A percentile compares a stretch with the other conserved stretches of the same genome.
phyloP scores from a whole-genome alignment of 1,140 invertebrate genomes.

The Battus philenor region DNA sequence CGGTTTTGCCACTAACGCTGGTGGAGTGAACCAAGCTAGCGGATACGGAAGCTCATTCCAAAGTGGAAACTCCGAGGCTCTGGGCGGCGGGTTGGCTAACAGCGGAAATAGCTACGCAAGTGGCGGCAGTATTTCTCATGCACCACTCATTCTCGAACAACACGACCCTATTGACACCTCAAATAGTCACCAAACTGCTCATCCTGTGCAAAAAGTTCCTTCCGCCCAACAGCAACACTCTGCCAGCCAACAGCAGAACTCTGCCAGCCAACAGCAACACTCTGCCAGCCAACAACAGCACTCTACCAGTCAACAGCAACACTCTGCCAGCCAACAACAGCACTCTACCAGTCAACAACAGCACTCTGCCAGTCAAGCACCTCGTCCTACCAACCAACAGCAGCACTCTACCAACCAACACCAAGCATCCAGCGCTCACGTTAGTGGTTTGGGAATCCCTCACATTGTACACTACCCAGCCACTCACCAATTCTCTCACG shows the following conservation, averaged over 20 bases:
- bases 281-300: no score
- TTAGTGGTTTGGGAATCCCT: no score
- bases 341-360: no score
- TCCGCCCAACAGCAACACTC: conserved; percentile 17
- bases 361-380: conserved; percentile 13
- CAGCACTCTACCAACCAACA: no score
- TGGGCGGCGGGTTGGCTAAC: conserved; percentile 35
- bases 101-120: conserved; percentile 23
- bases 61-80: conserved; percentile 47
- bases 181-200: neutral
- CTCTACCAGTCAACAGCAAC: no score
- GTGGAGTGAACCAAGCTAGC: conserved; percentile 52
- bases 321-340: no score
- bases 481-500: conserved; percentile 20
- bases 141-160: conserved; percentile 2
- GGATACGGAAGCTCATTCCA: conserved; percentile 50
- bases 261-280: no score
- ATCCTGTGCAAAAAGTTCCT: neutral
- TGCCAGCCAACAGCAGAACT: conserved; percentile 20
- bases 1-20: conserved; percentile 61
- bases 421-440: no score
- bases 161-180: conserved; percentile 1
- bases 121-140: conserved; percentile 31
- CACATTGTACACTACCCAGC: conserved; percentile 18
- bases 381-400: no score